phyloP scores from a whole-genome alignment of 2,113 vertebrate genomes.

The Muscicapa adusta region DNA sequence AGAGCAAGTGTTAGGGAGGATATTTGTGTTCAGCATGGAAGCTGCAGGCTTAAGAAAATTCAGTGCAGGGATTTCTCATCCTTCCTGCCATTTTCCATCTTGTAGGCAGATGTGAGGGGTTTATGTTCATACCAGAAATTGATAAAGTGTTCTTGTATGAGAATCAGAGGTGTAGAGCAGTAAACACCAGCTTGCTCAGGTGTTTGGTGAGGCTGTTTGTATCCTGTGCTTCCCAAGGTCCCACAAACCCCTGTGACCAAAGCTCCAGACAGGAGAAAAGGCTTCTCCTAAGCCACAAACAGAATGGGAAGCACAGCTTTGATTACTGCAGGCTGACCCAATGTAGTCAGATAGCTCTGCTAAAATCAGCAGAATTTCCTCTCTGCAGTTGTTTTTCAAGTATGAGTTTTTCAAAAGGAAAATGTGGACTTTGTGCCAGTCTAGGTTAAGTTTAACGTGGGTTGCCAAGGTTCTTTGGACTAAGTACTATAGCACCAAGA shows the following conservation, averaged over 20 bases:
- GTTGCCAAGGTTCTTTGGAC: background rate
- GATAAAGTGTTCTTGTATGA: background rate
- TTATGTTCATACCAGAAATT: background rate
- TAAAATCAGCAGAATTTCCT: background rate
- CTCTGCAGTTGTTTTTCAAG: background rate
- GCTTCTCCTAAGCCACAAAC: background rate
- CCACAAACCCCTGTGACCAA: background rate
- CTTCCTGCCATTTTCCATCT: background rate
- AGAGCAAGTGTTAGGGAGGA: background rate
- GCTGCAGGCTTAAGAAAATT: background rate
- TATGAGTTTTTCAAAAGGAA: background rate
- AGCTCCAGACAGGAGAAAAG: background rate
- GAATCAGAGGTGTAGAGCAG: background rate
- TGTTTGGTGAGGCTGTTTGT: background rate
- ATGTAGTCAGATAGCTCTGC: background rate
- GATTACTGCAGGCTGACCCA: background rate
- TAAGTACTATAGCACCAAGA: background rate
- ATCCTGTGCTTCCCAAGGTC: background rate
- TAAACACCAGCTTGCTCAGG: background rate
- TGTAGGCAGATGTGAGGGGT: background rate
- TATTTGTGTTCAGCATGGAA: rapidly evolving
- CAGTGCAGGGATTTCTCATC: background rate
- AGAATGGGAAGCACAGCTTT: background rate
- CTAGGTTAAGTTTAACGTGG: background rate
- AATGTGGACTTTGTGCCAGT: background rate